Conservation (phyloP, 2,888 invertebrate species). For the Timema cristinae region DNA sequence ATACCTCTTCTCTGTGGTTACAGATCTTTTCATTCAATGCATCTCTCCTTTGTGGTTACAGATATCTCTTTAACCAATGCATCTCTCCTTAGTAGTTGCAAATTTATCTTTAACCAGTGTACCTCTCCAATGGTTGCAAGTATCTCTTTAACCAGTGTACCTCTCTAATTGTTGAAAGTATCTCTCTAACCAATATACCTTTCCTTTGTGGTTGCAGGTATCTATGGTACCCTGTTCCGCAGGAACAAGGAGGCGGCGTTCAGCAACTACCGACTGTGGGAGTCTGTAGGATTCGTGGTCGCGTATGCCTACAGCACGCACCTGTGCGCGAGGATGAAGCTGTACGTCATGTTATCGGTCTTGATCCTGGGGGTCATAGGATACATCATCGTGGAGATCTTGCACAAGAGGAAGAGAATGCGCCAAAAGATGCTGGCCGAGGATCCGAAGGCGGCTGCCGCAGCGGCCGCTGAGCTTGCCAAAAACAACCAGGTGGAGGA, state of each 20-base stretch:
- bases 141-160: neutral
- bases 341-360: slow-evolving; percentile 77
- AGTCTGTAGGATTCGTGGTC: slow-evolving; percentile 83
- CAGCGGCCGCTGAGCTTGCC: slow-evolving; percentile 61
- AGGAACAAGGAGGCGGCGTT: slow-evolving; percentile 90
- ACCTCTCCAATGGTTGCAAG: neutral
- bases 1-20: too few species aligned
- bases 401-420: slow-evolving; percentile 76
- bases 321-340: slow-evolving; percentile 79
- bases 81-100: too few species aligned
- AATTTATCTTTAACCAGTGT: too few species aligned
- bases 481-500: slow-evolving; percentile 54
- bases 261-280: slow-evolving; percentile 87
- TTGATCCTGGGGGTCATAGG: slow-evolving; percentile 69
- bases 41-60: too few species aligned
- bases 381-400: slow-evolving; percentile 74
- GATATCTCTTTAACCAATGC: too few species aligned
- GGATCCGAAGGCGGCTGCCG: slow-evolving; percentile 57
- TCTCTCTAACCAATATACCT: too few species aligned
- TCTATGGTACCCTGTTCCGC: slow-evolving; percentile 81
- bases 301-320: slow-evolving; percentile 87
- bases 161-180: neutral
- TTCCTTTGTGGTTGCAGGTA: slow-evolving; percentile 52
- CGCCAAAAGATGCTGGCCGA: slow-evolving; percentile 70
- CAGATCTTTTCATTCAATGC: too few species aligned